Base-by-base conservation (phyloP, 2,113 vertebrate species). In the Cryptoleucopteryx plumbea region DNA sequence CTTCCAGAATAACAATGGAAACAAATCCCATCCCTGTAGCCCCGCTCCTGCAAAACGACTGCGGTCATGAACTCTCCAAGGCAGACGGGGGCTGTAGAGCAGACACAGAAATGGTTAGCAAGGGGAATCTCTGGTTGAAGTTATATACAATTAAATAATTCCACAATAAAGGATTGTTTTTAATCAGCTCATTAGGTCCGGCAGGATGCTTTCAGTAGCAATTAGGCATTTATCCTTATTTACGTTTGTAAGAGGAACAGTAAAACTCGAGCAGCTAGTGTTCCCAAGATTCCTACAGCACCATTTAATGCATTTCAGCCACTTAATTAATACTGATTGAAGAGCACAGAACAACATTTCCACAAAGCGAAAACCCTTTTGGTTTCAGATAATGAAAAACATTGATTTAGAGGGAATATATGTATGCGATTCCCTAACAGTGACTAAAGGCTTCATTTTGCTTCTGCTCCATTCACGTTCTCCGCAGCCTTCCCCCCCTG, bases 191-290 rank as follows among this genome's bases (percentile, higher is more conserved):
- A 25, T 92, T 83, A 92, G 75, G 91, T 85, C 42, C 85, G 90
- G 73, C 82, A 82, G 90, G 94, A 84, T 16, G 58, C 63, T 95
- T 87, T 94, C 94, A 70, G 90, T 53, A 96, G 94, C 94, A 93
- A 94, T 92, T 78, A 97, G 86, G 59, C 29, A 58, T 94, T 93
- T 79, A 92, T 93, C 90, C 94, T 83, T 83, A 91, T 95, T 97
- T 96, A 95, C 6, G 71, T 88, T 62, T 94, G 87, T 34, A 78
- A 47, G 72, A 97, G 86, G 86, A 96, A 53, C 65, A 95, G 90
- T 88, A 93, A 97, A 75, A 66, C 27, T 58, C 16, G 1, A 72
- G 91, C n/a, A 94, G 94, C 79, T 55, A 88, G 31, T 40, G 81
- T 10, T 96, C 93, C 95, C 74, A 55, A 50, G 81, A 38, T 78